Evolutionary conservation across 2,888 invertebrate genomes (phyloP).

Genomic region (Cryptocephalus moraei): DNA sequence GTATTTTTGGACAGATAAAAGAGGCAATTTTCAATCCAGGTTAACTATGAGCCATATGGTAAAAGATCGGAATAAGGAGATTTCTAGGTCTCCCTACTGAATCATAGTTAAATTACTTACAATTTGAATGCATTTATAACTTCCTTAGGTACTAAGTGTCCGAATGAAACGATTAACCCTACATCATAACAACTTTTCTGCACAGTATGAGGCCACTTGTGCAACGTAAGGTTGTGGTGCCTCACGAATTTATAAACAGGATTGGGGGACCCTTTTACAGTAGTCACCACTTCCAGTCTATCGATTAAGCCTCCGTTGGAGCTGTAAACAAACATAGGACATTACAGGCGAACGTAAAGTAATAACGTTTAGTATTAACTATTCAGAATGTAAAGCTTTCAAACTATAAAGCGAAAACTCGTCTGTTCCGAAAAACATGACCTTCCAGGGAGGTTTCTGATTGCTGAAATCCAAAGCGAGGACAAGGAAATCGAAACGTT

Average conservation of each 20-base stretch:
- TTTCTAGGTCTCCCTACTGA: too few species aligned
- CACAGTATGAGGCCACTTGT: constrained; percentile 34
- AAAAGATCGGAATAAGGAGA: too few species aligned
- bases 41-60: too few species aligned
- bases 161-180: constrained; percentile 89
- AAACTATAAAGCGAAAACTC: constrained; percentile 70
- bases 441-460: constrained; percentile 39
- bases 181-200: constrained; percentile 56
- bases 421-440: constrained; percentile 84
- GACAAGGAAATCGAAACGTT: too few species aligned
- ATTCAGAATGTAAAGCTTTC: constrained; percentile 52
- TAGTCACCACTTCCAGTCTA: constrained; percentile 62
- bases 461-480: too few species aligned
- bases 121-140: constrained; percentile 69
- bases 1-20: too few species aligned
- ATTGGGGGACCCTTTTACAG: constrained; percentile 49
- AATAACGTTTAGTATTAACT: constrained; percentile 41
- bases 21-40: too few species aligned
- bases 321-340: too few species aligned
- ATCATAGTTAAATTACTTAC: constrained; percentile 45
- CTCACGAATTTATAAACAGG: constrained; percentile 59
- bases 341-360: constrained; percentile 1
- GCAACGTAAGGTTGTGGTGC: constrained; percentile 46
- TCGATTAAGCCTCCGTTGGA: constrained; percentile 39
- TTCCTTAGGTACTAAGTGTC: constrained; percentile 71